A percentile compares a stretch with the other conserved stretches of the same genome.
Conservation (phyloP, 2,888 invertebrate genomes). For the Entomobrya proxima region DNA sequence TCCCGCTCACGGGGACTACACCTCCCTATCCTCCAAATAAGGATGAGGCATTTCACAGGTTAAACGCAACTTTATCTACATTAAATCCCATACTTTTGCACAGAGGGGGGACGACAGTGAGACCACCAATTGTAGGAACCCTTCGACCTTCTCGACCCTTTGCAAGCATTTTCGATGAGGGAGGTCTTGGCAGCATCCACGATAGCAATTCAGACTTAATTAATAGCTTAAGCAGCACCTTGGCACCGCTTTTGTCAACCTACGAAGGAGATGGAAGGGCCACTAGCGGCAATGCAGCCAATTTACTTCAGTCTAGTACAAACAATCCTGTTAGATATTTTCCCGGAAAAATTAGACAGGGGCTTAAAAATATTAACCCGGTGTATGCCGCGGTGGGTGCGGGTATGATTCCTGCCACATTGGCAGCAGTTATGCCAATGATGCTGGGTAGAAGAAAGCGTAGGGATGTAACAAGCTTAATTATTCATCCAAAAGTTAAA, state of each 20-base stretch:
- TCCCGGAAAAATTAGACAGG: constrained; percentile 57
- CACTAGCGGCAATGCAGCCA: constrained; percentile 37
- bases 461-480: constrained; percentile 31
- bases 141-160: neutral
- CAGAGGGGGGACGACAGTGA: constrained; percentile 56
- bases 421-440: constrained; percentile 73
- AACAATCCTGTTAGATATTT: constrained; percentile 40
- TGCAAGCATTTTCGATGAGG: neutral
- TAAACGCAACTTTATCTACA: constrained; percentile 73
- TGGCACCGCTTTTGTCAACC: constrained; percentile 42
- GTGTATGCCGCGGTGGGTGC: constrained; percentile 73
- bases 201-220: neutral
- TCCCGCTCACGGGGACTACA: neutral
- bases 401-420: constrained; percentile 70
- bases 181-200: neutral
- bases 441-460: constrained; percentile 70
- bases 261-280: constrained; percentile 67
- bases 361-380: constrained; percentile 69
- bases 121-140: constrained; percentile 31
- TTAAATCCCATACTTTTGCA: constrained; percentile 71
- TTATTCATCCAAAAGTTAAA: neutral
- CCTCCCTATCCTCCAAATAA: constrained; percentile 42
- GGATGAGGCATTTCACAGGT: constrained; percentile 70
- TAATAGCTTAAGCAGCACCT: constrained; percentile 43
- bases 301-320: constrained; percentile 48